These are phyloP conservation scores for Eristalis pertinax DNA, from an alignment of 2,888 invertebrate species.

Conservation along the genomic window DNA sequence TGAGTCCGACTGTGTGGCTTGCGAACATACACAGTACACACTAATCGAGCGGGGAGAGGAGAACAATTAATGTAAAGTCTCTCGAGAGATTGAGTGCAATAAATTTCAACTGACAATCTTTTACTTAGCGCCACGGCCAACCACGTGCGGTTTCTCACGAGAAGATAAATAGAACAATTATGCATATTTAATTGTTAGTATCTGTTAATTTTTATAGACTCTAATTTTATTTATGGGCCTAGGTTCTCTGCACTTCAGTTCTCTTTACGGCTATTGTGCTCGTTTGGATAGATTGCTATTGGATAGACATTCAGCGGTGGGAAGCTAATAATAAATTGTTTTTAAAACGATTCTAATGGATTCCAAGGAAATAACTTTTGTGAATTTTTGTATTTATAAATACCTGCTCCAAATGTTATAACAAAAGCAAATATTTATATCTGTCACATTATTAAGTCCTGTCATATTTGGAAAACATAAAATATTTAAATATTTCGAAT, in stretches of 20 bases:
- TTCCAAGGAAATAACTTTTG: background rate
- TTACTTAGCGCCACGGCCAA: conserved; percentile 50
- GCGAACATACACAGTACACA: conserved; percentile 17
- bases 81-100: conserved; percentile 52
- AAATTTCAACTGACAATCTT: conserved; percentile 59
- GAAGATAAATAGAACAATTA: conserved; percentile 51
- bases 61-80: conserved; percentile 53
- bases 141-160: conserved; percentile 40
- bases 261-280: conserved; percentile 27
- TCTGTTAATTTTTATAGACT: conserved; percentile 63
- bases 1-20: conserved; percentile 14
- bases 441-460: background rate
- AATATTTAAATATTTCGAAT: background rate
- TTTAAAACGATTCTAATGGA: background rate
- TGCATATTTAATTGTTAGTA: conserved; percentile 61
- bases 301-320: conserved; percentile 6
- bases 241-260: conserved; percentile 46
- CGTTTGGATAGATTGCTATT: background rate
- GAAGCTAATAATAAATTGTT: conserved; percentile 63
- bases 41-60: conserved; percentile 39
- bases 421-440: background rate
- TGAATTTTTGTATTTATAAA: background rate
- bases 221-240: conserved; percentile 50
- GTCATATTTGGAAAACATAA: background rate
- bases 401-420: background rate